Base-by-base conservation (phyloP, 2,888 invertebrate species). In the Nomada fucata region DNA sequence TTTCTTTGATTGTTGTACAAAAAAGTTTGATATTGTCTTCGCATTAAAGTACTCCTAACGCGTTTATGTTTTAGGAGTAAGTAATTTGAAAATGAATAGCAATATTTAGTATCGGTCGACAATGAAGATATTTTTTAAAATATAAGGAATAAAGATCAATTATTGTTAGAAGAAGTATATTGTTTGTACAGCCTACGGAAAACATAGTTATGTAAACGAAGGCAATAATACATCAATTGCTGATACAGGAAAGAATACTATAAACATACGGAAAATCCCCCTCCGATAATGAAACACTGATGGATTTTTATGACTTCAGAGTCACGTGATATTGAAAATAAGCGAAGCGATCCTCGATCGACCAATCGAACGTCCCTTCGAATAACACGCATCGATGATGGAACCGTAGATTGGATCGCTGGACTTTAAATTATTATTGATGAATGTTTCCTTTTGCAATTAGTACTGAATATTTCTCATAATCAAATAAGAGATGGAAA, bases 351-450 rank as follows among this genome's bases (percentile, higher is more conserved):
- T 69, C 3, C 13, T 42, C 13, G 26, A n/a, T 57, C 15, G 36
- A 36, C 76, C 81, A 76, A 76, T 83, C 55, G 20, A 44, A 73
- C 18, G 36, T 15, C 47, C 15, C 11, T 69, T 52, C 15, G 20
- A 26, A 20, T n/a, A 50, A 20, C 3, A 63, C 20, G 20, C 11
- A 60, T 50, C n/a, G 36, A 68, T 7, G 9, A 23, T 23, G 13
- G 10, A 29, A 44, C 44, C 26, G 18, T 15, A 52, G n/a, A 82
- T 68, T 53, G 53, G 13, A 55, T 55, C 26, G 7, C n/a, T 23
- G 36, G 11, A 55, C 36, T 36, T 69, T 44, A 20, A 26, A 61
- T 70, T 57, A 68, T 57, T 59, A 11, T 59, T n/a, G 7, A 26
- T 36, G 23, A 29, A 71, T 52, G 36, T 36, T 26, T 47, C 23